These are phyloP conservation scores for Etia nguti DNA, from an alignment of 2,113 vertebrate species.

Conservation along the genomic window DNA sequence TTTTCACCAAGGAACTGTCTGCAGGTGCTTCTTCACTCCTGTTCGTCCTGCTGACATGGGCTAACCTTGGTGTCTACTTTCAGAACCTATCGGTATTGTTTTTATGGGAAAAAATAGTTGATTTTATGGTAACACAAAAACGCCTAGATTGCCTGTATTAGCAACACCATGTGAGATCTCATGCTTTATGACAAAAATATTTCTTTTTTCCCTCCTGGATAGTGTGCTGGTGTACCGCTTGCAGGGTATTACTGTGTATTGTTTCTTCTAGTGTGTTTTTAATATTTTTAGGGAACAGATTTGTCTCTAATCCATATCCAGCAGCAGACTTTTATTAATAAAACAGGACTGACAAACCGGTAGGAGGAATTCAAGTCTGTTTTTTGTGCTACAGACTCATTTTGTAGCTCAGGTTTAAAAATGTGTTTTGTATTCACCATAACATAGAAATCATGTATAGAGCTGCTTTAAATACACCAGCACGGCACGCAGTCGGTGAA, in stretches of 20 bases:
- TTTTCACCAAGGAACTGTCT: background rate
- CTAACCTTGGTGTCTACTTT: background rate
- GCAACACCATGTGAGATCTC: background rate
- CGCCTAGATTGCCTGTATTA: background rate
- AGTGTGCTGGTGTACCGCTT: background rate
- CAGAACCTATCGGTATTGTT: background rate
- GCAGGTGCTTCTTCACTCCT: background rate
- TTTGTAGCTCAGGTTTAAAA: background rate
- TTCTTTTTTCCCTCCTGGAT: accelerated
- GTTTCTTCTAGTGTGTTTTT: background rate
- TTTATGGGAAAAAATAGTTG: background rate
- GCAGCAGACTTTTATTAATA: background rate
- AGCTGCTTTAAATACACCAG: background rate
- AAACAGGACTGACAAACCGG: background rate
- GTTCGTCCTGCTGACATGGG: background rate
- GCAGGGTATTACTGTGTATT: background rate
- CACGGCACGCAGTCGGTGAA: background rate
- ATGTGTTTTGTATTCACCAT: background rate
- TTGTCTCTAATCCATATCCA: background rate
- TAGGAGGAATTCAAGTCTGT: background rate
- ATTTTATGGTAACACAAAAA: background rate
- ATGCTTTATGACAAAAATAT: background rate
- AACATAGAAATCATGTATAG: background rate
- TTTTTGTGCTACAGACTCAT: background rate
- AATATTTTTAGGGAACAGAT: background rate